Base-by-base conservation (phyloP, 1,140 invertebrate species). In the Drosophila ercepeae region DNA sequence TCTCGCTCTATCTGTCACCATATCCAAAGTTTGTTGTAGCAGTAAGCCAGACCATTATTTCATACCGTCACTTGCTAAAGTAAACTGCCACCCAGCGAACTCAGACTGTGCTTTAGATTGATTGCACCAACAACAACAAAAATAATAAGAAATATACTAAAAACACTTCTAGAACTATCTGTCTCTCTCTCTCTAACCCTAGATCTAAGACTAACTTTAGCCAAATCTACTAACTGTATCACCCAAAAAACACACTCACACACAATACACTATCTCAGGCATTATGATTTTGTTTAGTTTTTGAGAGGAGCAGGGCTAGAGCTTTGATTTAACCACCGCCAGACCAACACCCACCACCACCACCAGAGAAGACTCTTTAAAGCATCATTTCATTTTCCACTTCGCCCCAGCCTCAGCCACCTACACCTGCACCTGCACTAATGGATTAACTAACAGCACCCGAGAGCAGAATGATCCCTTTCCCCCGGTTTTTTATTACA, bases 61-160 rank as follows among this genome's bases (percentile, higher is more conserved):
- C 65, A 55, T 69, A 57, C 52, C 54, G 57, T 73, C 69, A 73
- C 69, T 61, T 49, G 68, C 69, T 50, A 73, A 64, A 73, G 69
- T 73, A 54, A 63, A 34, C 68, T 42, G 69, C 70, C 71, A 74
- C 68, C 69, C 58, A 74, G 61, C 64, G 64, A 68, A 46, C 27
- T 61, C 60, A 75, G 63, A 79, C 68, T 86, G 72, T 86, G 79
- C 79, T 84, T 84, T 86, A 73, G 52, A 76, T 86, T 75, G 69
- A 73, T 54, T 73, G 69, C 69, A 73, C 69, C 50, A 8, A n/a
- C n/a, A n/a, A n/a, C n/a, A n/a, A n/a, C n/a, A 54, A 42, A 50
- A 41, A 42, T 8, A 19, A 42, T 7, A 4, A n/a, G n/a, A n/a
- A n/a, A n/a, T n/a, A n/a, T n/a, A n/a, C n/a, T n/a, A n/a, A n/a